These are phyloP conservation scores for Ctenicera cuprea DNA, from an alignment of 2,888 invertebrate genomes.

Conservation along the genomic window DNA sequence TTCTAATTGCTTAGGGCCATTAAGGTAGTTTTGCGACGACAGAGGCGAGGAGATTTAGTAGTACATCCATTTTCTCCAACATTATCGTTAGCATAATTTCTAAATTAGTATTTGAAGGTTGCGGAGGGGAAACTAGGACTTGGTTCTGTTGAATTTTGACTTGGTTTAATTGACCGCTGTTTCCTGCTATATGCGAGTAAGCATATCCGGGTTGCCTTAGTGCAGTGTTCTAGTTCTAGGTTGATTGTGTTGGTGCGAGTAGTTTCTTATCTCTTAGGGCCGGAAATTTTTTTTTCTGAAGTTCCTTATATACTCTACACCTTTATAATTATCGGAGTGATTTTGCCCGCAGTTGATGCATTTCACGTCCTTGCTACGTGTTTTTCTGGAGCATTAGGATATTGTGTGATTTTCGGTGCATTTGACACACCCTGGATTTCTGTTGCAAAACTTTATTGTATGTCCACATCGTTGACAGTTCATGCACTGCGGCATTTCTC, in stretches of 20 bases:
- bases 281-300: conserved; percentile 27
- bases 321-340: conserved; percentile 43
- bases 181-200: not conserved
- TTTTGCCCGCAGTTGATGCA: conserved; percentile 38
- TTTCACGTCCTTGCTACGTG: conserved; percentile 3
- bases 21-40: conserved; percentile 48
- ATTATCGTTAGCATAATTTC: conserved; percentile 30
- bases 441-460: conserved; percentile 46
- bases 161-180: not conserved
- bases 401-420: too few species aligned
- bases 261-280: conserved; percentile 8
- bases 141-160: too few species aligned
- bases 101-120: conserved; percentile 17
- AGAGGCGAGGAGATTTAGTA: conserved; percentile 34
- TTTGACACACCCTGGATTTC: conserved; percentile 51
- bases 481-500: conserved; percentile 43
- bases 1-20: conserved; percentile 45
- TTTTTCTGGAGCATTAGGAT: conserved; percentile 24
- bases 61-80: too few species aligned
- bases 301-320: conserved; percentile 31
- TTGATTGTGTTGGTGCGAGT: not conserved
- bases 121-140: not conserved
- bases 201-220: not conserved
- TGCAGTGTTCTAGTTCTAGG: not conserved
- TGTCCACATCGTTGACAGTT: conserved; percentile 45